Evolutionary conservation across 2,113 vertebrate genomes (phyloP).

Genomic region (Aleadryas rufinucha): DNA sequence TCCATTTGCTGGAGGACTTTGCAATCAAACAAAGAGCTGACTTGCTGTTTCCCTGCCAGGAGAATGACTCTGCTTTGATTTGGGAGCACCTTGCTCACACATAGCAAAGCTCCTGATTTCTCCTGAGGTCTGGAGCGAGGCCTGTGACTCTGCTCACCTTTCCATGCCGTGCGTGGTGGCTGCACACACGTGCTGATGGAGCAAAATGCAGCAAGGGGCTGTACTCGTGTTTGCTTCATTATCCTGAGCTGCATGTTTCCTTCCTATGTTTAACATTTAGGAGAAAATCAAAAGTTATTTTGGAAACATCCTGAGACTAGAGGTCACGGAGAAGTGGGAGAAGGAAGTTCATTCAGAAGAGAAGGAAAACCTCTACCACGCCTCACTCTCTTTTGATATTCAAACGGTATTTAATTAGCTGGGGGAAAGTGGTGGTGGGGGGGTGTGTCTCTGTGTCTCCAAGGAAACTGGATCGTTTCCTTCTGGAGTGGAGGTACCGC

Average conservation of each 20-base stretch:
- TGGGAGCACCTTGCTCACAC: background rate
- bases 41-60: background rate
- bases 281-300: conserved; percentile 64
- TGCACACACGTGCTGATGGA: accelerated
- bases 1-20: background rate
- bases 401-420: conserved; percentile 65
- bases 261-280: conserved; percentile 38
- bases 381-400: conserved; percentile 63
- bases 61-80: background rate
- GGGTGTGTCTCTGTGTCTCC: background rate
- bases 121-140: background rate
- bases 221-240: background rate
- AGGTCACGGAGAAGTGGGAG: conserved; percentile 57
- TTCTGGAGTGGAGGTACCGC: conserved; percentile 24
- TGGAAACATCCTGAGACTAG: conserved; percentile 60
- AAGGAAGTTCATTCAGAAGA: conserved; percentile 33
- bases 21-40: background rate
- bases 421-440: background rate
- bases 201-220: accelerated
- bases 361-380: conserved; percentile 49
- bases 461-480: background rate
- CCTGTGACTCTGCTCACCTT: background rate
- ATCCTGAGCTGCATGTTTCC: background rate
- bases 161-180: accelerated
- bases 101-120: background rate